These are phyloP conservation scores for Epinotia nisella DNA, from an alignment of 2,888 invertebrate genomes.

Conservation along the genomic window DNA sequence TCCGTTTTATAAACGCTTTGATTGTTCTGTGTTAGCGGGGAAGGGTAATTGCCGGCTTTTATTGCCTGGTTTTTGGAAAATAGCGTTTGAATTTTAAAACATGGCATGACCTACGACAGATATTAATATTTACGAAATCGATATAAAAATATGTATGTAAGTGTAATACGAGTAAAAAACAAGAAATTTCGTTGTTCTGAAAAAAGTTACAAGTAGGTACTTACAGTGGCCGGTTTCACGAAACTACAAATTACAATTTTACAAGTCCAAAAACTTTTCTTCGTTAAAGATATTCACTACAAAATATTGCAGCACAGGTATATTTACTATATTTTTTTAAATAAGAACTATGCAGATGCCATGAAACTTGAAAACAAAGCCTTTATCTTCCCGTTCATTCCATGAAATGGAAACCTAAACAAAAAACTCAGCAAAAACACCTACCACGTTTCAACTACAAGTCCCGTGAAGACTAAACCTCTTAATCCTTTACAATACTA, in stretches of 20 bases:
- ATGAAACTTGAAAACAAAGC: not conserved
- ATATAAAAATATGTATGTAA: too few species aligned
- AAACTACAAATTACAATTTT: too few species aligned
- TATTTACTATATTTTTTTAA: not conserved
- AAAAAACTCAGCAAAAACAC: not conserved
- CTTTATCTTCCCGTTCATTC: not conserved
- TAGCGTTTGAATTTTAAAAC: not conserved
- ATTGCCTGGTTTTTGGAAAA: not conserved
- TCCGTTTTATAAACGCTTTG: not conserved
- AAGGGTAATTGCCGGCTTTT: not conserved
- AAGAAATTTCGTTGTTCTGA: too few species aligned
- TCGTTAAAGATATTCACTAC: too few species aligned
- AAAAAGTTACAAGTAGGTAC: too few species aligned
- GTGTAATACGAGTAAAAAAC: too few species aligned
- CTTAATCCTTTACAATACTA: slow-evolving; percentile 27
- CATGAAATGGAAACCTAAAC: not conserved
- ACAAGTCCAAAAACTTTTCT: too few species aligned
- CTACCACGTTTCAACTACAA: slow-evolving; percentile 3
- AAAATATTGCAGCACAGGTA: not conserved
- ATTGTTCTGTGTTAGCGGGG: not conserved
- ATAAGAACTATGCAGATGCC: not conserved
- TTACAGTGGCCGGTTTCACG: too few species aligned
- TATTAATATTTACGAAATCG: too few species aligned
- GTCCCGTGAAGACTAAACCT: slow-evolving; percentile 13
- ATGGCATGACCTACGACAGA: too few species aligned